phyloP scores from a whole-genome alignment of 2,888 invertebrate species.

The Diarsia brunnea region DNA sequence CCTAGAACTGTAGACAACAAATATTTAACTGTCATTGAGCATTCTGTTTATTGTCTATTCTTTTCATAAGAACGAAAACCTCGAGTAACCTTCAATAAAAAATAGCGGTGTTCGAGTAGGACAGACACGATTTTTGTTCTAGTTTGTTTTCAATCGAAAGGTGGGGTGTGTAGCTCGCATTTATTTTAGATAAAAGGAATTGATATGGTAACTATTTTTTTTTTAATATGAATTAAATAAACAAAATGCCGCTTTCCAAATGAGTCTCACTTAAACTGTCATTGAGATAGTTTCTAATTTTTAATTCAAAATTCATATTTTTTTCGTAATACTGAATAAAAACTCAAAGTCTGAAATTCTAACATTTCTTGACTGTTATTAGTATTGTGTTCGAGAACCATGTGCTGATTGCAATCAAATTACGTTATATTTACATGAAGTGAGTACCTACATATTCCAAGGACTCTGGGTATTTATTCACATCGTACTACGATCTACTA shows the following conservation, averaged over 20 bases:
- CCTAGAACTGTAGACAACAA: constrained; percentile 23
- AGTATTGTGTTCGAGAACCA: constrained; percentile 34
- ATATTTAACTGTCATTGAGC: constrained; percentile 14
- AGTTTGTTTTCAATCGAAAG: constrained; percentile 54
- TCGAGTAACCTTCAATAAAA: constrained; percentile 37
- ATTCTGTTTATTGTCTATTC: constrained; percentile 11
- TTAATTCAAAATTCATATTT: constrained; percentile 39
- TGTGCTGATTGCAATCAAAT: constrained; percentile 56
- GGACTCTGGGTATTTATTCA: constrained; percentile 49
- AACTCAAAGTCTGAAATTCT: not conserved
- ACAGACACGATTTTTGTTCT: constrained; percentile 50
- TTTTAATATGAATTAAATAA: constrained; percentile 18
- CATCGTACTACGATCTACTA: not conserved
- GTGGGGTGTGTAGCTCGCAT: constrained; percentile 49
- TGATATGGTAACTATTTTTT: constrained; percentile 57
- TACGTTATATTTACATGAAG: constrained; percentile 37
- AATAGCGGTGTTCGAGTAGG: constrained; percentile 51
- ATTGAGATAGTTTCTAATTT: constrained; percentile 41
- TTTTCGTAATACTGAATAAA: constrained; percentile 6
- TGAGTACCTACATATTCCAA: constrained; percentile 49
- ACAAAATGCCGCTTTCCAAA: constrained; percentile 42
- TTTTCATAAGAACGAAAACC: constrained; percentile 1
- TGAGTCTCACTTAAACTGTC: constrained; percentile 39
- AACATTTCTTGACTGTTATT: not conserved
- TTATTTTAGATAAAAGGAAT: constrained; percentile 41